phyloP scores from a whole-genome alignment of 1,140 invertebrate species.

The Lerema accius region DNA sequence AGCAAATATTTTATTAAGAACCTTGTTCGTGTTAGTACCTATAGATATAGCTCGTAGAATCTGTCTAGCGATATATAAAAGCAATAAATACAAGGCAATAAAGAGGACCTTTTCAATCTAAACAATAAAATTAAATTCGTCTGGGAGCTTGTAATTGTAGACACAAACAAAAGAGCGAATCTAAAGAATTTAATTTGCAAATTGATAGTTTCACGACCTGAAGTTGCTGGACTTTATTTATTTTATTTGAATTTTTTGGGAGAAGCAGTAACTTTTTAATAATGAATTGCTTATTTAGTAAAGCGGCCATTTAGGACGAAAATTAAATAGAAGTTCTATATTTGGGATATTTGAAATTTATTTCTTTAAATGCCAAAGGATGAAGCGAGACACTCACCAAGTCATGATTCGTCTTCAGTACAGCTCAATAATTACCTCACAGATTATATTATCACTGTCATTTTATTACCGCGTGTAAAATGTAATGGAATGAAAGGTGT shows the following conservation, averaged over 20 bases:
- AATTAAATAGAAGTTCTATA: too few species aligned
- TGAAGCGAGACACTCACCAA: too few species aligned
- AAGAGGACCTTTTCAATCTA: constrained; percentile 9
- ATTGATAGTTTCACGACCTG: constrained; percentile 4
- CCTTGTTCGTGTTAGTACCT: not conserved
- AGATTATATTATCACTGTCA: constrained; percentile 42
- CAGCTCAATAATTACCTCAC: constrained; percentile 33
- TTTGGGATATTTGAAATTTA: too few species aligned
- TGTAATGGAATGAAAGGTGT: constrained; percentile 44
- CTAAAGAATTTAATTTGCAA: constrained; percentile 8
- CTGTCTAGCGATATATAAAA: constrained; percentile 1
- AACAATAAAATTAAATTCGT: constrained; percentile 16
- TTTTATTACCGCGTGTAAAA: constrained; percentile 49
- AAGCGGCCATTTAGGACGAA: too few species aligned
- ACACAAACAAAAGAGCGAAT: not conserved
- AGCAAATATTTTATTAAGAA: not conserved
- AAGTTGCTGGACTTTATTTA: not conserved
- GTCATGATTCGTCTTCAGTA: too few species aligned
- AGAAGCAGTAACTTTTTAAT: not conserved
- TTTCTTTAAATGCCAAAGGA: too few species aligned
- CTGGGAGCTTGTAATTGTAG: constrained; percentile 8
- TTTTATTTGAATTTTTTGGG: constrained; percentile 1
- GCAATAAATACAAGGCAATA: constrained; percentile 2
- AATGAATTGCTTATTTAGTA: too few species aligned
- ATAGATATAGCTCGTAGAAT: too few species aligned